A percentile compares a stretch with the other conserved stretches of the same genome.
Conservation (phyloP, 2,797 vertebrate species). For the Naso thynnoides region DNA sequence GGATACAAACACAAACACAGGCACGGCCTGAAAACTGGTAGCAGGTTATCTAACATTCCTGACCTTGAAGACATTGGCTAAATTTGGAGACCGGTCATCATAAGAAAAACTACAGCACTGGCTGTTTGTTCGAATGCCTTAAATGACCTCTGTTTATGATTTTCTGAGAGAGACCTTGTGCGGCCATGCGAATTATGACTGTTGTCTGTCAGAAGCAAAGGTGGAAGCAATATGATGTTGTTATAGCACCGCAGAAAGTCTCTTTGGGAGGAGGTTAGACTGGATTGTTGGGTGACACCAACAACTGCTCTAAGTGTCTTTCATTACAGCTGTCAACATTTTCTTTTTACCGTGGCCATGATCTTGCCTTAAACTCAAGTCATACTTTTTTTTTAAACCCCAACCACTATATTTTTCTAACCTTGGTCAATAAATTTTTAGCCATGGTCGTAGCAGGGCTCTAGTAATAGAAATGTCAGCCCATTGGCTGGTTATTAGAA, state of each 20-base stretch:
- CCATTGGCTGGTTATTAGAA: background rate
- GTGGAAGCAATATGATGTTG: conserved; percentile 64
- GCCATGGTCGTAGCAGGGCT: background rate
- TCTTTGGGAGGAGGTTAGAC: conserved; percentile 41
- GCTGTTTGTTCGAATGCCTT: conserved; percentile 59
- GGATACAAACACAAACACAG: conserved; percentile 72
- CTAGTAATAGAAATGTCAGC: background rate
- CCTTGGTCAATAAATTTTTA: conserved; percentile 9
- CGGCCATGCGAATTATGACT: conserved; percentile 68
- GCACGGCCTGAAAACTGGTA: conserved; percentile 67
- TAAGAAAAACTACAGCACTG: conserved; percentile 31
- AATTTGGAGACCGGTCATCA: conserved; percentile 53
- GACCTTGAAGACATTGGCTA: conserved; percentile 63
- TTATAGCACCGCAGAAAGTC: conserved; percentile 43
- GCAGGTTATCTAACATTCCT: conserved; percentile 74
- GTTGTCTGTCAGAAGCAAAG: conserved; percentile 69
- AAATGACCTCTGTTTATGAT: conserved; percentile 55
- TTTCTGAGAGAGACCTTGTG: conserved; percentile 60
- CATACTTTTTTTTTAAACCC: background rate
- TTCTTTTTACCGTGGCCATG: conserved; percentile 5
- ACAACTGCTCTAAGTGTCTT: conserved; percentile 23
- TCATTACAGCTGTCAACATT: conserved; percentile 35
- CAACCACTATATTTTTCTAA: conserved; percentile 24
- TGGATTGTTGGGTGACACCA: conserved; percentile 48
- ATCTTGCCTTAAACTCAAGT: conserved; percentile 17